Evolutionary conservation across 2,113 vertebrate species (phyloP).

Genomic region (Crypturellus undulatus): DNA sequence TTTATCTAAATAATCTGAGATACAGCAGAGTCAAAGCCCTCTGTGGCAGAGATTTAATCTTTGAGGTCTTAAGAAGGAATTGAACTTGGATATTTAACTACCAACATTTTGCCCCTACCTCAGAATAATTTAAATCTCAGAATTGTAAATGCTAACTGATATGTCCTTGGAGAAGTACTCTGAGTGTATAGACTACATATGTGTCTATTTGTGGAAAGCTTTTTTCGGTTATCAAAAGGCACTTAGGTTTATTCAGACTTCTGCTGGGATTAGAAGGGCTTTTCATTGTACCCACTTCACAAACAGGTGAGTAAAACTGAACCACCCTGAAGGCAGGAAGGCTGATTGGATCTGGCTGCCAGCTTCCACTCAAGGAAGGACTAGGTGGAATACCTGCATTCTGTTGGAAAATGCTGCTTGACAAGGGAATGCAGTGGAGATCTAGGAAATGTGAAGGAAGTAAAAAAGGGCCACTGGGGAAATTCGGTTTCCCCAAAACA

Average conservation of each 20-base stretch:
- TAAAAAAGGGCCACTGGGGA: conserved; percentile 16
- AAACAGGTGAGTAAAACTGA: background rate
- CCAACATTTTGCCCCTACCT: background rate
- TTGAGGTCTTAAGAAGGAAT: background rate
- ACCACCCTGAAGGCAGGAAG: background rate
- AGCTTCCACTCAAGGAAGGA: conserved; percentile 39
- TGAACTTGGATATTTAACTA: background rate
- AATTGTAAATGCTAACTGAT: background rate
- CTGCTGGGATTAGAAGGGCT: conserved; percentile 10
- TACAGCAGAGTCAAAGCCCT: background rate
- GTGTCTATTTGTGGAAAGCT: background rate
- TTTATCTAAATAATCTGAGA: background rate
- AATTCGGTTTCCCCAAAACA: conserved; percentile 58
- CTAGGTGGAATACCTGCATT: conserved; percentile 50
- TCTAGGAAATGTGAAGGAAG: conserved; percentile 43
- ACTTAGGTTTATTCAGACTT: conserved; percentile 40
- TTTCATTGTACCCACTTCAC: conserved; percentile 1
- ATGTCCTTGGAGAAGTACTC: background rate
- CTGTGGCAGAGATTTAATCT: background rate
- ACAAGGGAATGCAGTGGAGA: conserved; percentile 44
- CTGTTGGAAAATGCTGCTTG: conserved; percentile 59
- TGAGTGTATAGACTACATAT: background rate
- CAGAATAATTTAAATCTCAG: background rate
- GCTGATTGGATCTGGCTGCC: conserved; percentile 23
- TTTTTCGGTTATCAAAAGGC: conserved; percentile 5